A percentile compares a stretch with the other conserved stretches of the same genome.
These are phyloP conservation scores for Lasioglossum pauxillum DNA, from an alignment of 2,888 invertebrate species.

Conservation along the genomic window DNA sequence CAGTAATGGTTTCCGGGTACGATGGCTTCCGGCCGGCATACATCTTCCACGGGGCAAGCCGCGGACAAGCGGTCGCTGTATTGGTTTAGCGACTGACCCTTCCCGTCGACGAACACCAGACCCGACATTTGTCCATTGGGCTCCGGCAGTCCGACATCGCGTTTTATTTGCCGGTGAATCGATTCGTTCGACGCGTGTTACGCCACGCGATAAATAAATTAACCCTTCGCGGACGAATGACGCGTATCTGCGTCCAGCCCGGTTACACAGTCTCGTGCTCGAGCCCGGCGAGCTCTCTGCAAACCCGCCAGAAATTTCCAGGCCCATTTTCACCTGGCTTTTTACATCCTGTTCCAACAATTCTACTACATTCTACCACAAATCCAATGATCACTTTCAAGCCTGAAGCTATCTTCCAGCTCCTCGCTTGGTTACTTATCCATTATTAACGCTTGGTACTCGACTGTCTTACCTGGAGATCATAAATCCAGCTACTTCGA, in stretches of 20 bases:
- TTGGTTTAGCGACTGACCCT: constrained; percentile 74
- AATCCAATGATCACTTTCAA: neutral
- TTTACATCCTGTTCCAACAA: neutral
- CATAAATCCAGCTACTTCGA: neutral
- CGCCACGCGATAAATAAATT: constrained; percentile 15
- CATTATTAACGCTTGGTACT: neutral
- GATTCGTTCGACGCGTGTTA: constrained; percentile 11
- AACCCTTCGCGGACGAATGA: constrained; percentile 8
- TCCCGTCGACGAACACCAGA: constrained; percentile 67
- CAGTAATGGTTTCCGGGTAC: constrained; percentile 83
- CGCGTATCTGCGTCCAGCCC: neutral
- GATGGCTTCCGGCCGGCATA: constrained; percentile 82
- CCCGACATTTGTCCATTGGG: constrained; percentile 73
- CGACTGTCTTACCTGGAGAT: neutral
- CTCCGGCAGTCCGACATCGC: neutral
- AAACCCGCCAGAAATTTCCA: neutral
- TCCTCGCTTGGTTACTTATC: neutral
- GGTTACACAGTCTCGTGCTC: neutral
- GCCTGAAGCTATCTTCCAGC: neutral
- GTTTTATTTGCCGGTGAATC: constrained; percentile 25
- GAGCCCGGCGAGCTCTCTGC: neutral
- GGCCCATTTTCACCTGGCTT: neutral
- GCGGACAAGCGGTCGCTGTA: constrained; percentile 65
- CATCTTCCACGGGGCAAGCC: constrained; percentile 78
- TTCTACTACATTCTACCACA: neutral